Evolutionary conservation across 2,888 invertebrate genomes (phyloP), one percentile per base, ranked within the genome.

Genomic region (Charanyca ferruginea): DNA sequence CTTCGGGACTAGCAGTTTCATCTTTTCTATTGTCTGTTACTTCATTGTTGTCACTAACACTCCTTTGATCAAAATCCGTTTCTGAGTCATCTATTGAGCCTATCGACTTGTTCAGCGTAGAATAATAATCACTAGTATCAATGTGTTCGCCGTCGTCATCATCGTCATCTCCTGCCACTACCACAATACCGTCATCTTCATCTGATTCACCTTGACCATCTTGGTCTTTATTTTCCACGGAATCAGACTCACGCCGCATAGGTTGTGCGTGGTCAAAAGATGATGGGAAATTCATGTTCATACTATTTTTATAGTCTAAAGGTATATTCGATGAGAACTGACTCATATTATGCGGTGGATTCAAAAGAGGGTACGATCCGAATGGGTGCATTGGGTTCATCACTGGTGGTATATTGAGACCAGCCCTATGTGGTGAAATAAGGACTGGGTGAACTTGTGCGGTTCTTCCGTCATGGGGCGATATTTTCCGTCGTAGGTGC

Each of bases 391-490:
- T 95, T 16, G 97, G 97, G 85, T 97, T 97, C 62, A 97, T 94
- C 3, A 97, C 96, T 7, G 97, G 97, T 16, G 97, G 97, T 66
- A 97, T 94, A 28, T 96, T 96, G 3, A 97, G 89, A 0, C 97
- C 97, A 8, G 97, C 95, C 20, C 90, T 90, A 83, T 97, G 97
- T 0, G 98, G 97, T 57, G 98, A 97, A 72, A 98, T 96, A 3
- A 98, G 94, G 48, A 98, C 95, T 11, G 98, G 97, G 90, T 98
- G 98, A 1, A 98, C 97, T 94, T 98, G 98, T 3, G 98, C 97
- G 70, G 98, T 98, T 80, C 99, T 96, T 0, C 99, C 99, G 83
- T 99, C 99, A 85, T 99, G 98, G 0, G 99, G 99, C 22, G 98
- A 98, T 83, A 99, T 98, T 94, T 99, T 99, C 81, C 99, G 96